These are phyloP conservation scores for Dinoponera quadriceps DNA, from an alignment of 1,140 invertebrate genomes.

Conservation along the genomic window DNA sequence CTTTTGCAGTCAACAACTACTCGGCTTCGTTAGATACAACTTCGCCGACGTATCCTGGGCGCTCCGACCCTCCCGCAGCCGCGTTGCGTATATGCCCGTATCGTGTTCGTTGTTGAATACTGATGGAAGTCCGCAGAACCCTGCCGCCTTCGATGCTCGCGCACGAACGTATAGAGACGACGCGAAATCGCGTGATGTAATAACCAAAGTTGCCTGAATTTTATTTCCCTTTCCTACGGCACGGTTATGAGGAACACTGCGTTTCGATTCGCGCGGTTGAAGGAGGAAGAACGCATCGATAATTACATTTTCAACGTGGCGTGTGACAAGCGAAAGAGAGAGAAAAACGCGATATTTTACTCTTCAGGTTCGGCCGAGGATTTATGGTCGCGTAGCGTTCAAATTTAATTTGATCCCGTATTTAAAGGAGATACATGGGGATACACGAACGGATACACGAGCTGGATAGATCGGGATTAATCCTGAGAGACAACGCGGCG, in stretches of 20 bases:
- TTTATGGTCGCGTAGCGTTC: neutral
- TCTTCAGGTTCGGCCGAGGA: neutral
- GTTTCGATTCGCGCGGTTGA: too few species aligned
- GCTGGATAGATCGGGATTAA: slow-evolving; percentile 40
- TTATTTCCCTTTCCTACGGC: too few species aligned
- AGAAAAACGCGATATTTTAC: neutral
- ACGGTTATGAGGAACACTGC: too few species aligned
- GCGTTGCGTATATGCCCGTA: slow-evolving; percentile 20
- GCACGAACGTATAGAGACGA: neutral
- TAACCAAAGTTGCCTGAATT: neutral
- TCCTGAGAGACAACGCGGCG: slow-evolving; percentile 19
- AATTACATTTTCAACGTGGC: too few species aligned
- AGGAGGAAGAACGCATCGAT: too few species aligned
- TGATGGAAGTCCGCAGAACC: slow-evolving; percentile 10
- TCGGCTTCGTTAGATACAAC: slow-evolving; percentile 56
- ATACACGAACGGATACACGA: neutral
- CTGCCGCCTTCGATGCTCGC: neutral
- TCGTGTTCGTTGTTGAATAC: slow-evolving; percentile 26
- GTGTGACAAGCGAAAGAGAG: too few species aligned
- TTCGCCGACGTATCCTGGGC: slow-evolving; percentile 13
- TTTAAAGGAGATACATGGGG: slow-evolving; percentile 8
- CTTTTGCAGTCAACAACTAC: slow-evolving; percentile 51
- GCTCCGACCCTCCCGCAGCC: slow-evolving; percentile 27
- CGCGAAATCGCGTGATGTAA: neutral
- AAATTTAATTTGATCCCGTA: slow-evolving; percentile 9